Base-by-base conservation (phyloP, 2,797 vertebrate species). In the Xiphorhynchus erythropygius region DNA sequence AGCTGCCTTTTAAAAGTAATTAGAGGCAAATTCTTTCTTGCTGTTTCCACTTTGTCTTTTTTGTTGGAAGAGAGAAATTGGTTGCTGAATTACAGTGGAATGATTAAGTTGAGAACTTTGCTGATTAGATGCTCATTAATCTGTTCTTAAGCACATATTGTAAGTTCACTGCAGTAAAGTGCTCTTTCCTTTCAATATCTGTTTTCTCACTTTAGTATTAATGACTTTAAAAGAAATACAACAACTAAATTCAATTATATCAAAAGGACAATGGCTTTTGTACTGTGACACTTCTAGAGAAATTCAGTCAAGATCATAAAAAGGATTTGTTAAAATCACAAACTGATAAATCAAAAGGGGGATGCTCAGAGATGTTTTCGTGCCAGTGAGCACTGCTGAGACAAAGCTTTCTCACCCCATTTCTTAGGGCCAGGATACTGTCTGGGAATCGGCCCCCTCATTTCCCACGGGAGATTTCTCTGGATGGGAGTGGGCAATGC, bases 401-500 rank as follows among this genome's bases (percentile, higher is more conserved):
- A 78, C 37, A 50, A 59, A 22, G 17, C 65, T 84, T 47, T 87
- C 30, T 74, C 24, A 2, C 41, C 24, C 12, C 89, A 5, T 92
- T 93, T n/a, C 79, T 16, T 83, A 99, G 99, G 99, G 96, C 99
- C 99, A 13, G 96, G 97, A 64, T 99, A 99, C 94, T 98, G 98
- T 3, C 96, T 98, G 96, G 99, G 99, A 47, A 96, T 99, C 0
- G 99, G 99, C 0, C 99, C 99, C 3, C 70, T 99, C 70, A 95
- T 99, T 25, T 98, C 99, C 35, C 99, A 99, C 6, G 74, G 95
- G 84, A 98, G 99, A n/a, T 99, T 99, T 77, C 97, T 99, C 42
- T 99, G 98, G 98, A 99, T 98, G 84, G 99, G 99, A 50, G 98
- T 99, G 2, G 99, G 99, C 80, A 99, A 97, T 3, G 99, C 99